These are phyloP conservation scores for Drosophila punjabiensis DNA, from an alignment of 1,140 invertebrate genomes.

Conservation along the genomic window DNA sequence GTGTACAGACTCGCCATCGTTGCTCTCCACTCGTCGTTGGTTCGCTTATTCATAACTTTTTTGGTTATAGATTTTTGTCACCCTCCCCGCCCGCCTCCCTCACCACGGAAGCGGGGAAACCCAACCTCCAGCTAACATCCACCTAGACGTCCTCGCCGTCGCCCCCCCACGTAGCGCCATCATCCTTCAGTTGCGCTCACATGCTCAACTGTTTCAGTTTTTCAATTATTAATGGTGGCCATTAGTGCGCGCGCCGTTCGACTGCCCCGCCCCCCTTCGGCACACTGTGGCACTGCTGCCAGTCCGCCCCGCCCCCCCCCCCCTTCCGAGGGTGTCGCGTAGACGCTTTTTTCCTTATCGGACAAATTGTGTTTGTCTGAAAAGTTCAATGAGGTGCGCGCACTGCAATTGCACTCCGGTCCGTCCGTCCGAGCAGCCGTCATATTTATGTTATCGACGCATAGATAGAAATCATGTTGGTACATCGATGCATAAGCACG, in stretches of 20 bases:
- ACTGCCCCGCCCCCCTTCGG: constrained; percentile 25
- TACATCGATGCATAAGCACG: constrained; percentile 49
- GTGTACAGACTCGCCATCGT: constrained; percentile 27
- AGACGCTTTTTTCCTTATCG: constrained; percentile 73
- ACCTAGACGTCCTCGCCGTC: constrained; percentile 13
- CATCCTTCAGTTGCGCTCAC: constrained; percentile 55
- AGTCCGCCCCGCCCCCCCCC: neutral
- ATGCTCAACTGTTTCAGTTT: constrained; percentile 83
- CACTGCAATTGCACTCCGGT: constrained; percentile 69
- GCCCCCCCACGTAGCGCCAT: constrained; percentile 27
- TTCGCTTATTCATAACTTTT: constrained; percentile 82
- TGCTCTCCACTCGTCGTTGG: constrained; percentile 52
- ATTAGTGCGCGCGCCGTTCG: constrained; percentile 76
- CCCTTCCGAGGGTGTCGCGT: constrained; percentile 37
- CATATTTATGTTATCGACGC: constrained; percentile 79
- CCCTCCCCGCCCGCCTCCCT: constrained; percentile 24
- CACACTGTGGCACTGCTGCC: constrained; percentile 10
- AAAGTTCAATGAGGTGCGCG: constrained; percentile 81
- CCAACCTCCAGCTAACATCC: constrained; percentile 9
- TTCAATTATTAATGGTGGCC: constrained; percentile 84
- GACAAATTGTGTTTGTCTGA: constrained; percentile 84
- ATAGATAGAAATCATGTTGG: constrained; percentile 80
- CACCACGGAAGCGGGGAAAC: constrained; percentile 7
- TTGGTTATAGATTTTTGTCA: constrained; percentile 83
- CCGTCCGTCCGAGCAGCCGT: constrained; percentile 41